Evolutionary conservation across 2,113 vertebrate species (phyloP), one percentile per base, ranked within the genome.

Genomic region (Callipepla squamata): DNA sequence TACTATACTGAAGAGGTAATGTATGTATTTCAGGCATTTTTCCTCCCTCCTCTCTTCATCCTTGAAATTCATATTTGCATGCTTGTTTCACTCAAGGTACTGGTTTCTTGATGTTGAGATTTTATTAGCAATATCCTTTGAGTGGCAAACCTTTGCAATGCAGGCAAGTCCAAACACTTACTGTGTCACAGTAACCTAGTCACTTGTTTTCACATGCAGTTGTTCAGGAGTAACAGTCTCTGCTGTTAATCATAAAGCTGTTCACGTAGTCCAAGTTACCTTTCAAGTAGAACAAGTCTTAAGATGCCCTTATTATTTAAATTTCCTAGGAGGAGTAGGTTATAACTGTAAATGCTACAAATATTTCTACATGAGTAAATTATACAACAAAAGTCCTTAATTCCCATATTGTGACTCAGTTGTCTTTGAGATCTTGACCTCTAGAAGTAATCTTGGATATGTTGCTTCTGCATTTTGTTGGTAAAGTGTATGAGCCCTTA

Each of bases 281-380:
- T 66, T 91, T 87, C 90, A 85, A 81, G 89, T 90, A 55, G 61
- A 89, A 82, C 67, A 90, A 77, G 79, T 45, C 36, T 79, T 57
- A 47, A 68, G 17, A 72, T 47, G 20, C 36, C 32, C 50, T 77
- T 7, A 14, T 81, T 50, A 13, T 25, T 67, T 86, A 50, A 77
- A 23, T 85, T 93, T 72, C 20, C 30, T 75, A 8, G 42, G 38
- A 77, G 14, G 17, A 12, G 3, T 67, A 68, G 40, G 22, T n/a
- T 84, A 0, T 78, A 58, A n/a, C 23, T 73, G 7, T 48, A 25
- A 82, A 50, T n/a, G 10, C 11, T 53, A 25, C 15, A 42, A 53
- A 32, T 78, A 59, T 8, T 81, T 83, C 12, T 63, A 7, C 14
- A 3, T 55, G 5, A 67, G 34, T 67, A 84, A 83, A 40, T 67